These are phyloP conservation scores for Setophaga petechia DNA, from an alignment of 2,113 vertebrate species.

Conservation along the genomic window DNA sequence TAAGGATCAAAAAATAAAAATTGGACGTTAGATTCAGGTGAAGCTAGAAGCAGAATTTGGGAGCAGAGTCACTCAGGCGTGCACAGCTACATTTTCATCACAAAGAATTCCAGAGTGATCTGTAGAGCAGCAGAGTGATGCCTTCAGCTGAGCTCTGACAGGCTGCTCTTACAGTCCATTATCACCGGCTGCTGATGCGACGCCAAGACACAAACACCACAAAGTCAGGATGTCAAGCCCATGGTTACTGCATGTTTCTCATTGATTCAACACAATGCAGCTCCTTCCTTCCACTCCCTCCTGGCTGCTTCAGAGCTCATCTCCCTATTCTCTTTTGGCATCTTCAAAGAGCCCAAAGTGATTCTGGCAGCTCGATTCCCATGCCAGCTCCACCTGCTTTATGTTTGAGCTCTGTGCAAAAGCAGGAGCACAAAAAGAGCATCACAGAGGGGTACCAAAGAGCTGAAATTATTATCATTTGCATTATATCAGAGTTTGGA, in stretches of 20 bases:
- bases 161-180: not conserved
- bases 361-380: not conserved
- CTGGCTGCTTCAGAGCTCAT: conserved; percentile 8
- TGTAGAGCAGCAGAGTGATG: not conserved
- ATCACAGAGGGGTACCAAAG: not conserved
- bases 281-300: conserved; percentile 13
- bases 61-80: not conserved
- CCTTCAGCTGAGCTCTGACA: conserved; percentile 22
- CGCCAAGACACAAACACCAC: conserved; percentile 52
- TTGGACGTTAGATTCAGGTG: not conserved
- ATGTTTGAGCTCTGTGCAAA: not conserved
- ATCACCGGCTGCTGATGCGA: not conserved
- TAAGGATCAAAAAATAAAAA: not conserved
- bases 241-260: not conserved
- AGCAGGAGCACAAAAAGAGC: not conserved
- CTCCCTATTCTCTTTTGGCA: not conserved
- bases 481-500: not conserved
- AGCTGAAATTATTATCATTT: conserved; percentile 10
- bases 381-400: conserved; percentile 33
- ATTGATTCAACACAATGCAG: conserved; percentile 15
- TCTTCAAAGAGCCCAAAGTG: not conserved
- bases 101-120: not conserved
- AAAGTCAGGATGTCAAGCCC: conserved; percentile 23
- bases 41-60: not conserved
- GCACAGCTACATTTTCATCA: conserved; percentile 3